phyloP scores from a whole-genome alignment of 1,140 invertebrate genomes.

The Acromyrmex heyeri region DNA sequence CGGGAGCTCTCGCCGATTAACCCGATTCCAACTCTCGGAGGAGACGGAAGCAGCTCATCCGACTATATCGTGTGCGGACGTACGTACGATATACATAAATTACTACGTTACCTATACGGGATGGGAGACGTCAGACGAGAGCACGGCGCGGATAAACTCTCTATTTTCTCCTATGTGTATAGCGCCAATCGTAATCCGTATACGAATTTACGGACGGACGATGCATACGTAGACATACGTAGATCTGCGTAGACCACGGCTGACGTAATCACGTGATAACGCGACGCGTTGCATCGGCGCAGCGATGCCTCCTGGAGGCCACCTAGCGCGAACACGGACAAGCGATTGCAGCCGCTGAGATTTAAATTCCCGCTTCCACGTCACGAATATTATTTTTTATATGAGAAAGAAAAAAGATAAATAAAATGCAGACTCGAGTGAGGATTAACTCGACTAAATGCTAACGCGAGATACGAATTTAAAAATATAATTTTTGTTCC shows the following conservation, averaged over 20 bases:
- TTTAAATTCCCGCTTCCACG: slow-evolving; percentile 41
- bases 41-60: slow-evolving; percentile 61
- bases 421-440: not conserved
- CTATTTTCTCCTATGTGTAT: slow-evolving; percentile 35
- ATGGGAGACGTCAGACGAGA: too few species aligned
- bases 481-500: not conserved
- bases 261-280: slow-evolving; percentile 21
- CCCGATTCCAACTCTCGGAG: slow-evolving; percentile 39
- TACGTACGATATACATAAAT: not conserved
- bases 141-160: not conserved
- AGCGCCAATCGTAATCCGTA: not conserved
- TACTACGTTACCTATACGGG: slow-evolving; percentile 21
- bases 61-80: not conserved
- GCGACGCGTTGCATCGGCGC: not conserved
- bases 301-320: slow-evolving; percentile 6
- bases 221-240: slow-evolving; percentile 37
- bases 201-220: not conserved
- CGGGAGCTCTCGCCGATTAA: slow-evolving; percentile 28
- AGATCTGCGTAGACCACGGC: slow-evolving; percentile 31
- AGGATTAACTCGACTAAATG: not conserved
- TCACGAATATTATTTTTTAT: not conserved
- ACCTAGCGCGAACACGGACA: slow-evolving; percentile 48
- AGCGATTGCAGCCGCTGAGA: slow-evolving; percentile 35
- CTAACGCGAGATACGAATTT: not conserved
- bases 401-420: not conserved